Percentiles rank a stretch among this genome's conserved stretches.
These are phyloP conservation scores for Phycodurus eques DNA, from an alignment of 2,113 vertebrate species.

Conservation along the genomic window DNA sequence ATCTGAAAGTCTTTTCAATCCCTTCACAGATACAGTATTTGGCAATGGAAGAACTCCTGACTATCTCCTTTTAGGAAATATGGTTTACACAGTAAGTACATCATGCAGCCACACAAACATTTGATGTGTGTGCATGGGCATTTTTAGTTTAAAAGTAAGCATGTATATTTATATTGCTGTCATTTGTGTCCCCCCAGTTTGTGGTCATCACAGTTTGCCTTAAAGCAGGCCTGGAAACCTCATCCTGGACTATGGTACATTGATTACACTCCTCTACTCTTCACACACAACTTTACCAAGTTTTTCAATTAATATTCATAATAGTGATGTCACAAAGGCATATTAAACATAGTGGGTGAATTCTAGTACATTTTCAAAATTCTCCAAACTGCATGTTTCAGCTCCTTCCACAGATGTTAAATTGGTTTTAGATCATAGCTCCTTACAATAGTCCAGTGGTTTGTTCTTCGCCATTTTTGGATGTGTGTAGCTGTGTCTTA, in stretches of 20 bases:
- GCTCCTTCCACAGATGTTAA: too few species aligned
- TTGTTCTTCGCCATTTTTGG: neutral
- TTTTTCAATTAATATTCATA: neutral
- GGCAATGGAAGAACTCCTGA: slow-evolving; percentile 92
- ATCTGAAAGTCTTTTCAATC: slow-evolving; percentile 64
- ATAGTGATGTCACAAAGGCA: neutral
- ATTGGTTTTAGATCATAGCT: neutral
- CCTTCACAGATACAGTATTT: slow-evolving; percentile 84
- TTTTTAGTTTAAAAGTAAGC: neutral
- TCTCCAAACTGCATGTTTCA: neutral
- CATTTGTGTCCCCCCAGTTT: slow-evolving; percentile 77
- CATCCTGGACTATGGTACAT: slow-evolving; percentile 94
- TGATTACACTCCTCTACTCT: neutral
- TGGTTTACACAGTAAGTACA: slow-evolving; percentile 95
- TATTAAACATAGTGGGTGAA: neutral
- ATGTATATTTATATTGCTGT: slow-evolving; percentile 12
- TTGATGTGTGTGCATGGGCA: neutral
- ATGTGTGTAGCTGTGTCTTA: too few species aligned
- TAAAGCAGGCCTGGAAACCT: slow-evolving; percentile 96
- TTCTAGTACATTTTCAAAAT: neutral
- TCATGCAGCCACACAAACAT: neutral
- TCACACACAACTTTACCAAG: too few species aligned
- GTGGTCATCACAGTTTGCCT: slow-evolving; percentile 99
- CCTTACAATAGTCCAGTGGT: neutral
- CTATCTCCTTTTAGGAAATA: slow-evolving; percentile 95